phyloP scores from a whole-genome alignment of 2,113 vertebrate genomes.

The Alectura lathami region DNA sequence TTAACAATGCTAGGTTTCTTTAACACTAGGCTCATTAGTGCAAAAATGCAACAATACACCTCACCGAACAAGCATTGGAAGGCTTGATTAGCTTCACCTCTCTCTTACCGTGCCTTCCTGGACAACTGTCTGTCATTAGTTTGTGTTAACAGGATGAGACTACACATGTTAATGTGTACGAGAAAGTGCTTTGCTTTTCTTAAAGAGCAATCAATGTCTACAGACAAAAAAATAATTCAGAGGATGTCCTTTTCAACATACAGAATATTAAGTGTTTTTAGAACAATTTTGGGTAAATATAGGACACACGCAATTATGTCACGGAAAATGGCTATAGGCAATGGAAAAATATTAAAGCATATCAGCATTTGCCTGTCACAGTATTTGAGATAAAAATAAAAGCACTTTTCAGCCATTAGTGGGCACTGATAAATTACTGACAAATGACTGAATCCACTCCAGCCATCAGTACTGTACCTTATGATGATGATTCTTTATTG shows the following conservation, averaged over 20 bases:
- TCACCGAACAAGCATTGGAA: background rate
- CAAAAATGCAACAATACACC: background rate
- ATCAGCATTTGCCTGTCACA: background rate
- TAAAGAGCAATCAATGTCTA: background rate
- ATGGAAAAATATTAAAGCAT: background rate
- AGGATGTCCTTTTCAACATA: background rate
- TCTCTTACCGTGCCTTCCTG: background rate
- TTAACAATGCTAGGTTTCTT: background rate
- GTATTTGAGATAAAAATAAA: background rate
- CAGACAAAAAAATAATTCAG: background rate
- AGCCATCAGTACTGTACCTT: background rate
- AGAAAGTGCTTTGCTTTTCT: background rate
- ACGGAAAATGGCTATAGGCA: background rate
- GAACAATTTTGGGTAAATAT: background rate
- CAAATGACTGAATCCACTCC: background rate
- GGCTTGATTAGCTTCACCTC: slow-evolving; percentile 24
- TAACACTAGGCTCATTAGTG: background rate
- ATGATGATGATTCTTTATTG: background rate
- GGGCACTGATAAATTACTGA: background rate
- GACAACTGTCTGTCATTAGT: background rate
- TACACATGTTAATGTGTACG: background rate
- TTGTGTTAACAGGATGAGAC: background rate
- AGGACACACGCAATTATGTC: background rate
- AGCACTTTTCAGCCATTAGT: background rate
- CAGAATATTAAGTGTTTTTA: background rate